A percentile compares a stretch with the other conserved stretches of the same genome.
Conservation (phyloP, 2,888 invertebrate genomes). For the Parascotia fuliginaria region DNA sequence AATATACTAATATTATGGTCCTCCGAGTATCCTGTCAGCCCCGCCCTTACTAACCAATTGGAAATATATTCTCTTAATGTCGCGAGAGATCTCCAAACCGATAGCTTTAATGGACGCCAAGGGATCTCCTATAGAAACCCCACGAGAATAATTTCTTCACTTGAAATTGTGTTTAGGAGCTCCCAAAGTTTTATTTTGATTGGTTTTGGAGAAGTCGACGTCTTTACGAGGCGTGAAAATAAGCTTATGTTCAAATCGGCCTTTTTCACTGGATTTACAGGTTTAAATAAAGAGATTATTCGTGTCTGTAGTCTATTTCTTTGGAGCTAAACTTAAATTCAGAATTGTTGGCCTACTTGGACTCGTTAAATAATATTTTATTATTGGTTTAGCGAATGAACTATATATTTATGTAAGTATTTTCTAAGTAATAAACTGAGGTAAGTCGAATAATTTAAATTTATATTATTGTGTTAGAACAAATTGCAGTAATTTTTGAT, state of each 20-base stretch:
- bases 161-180: slow-evolving; percentile 34
- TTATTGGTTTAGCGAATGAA: too few relatives aligned
- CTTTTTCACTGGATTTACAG: slow-evolving; percentile 6
- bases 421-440: too few relatives aligned
- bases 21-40: slow-evolving; percentile 21
- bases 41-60: slow-evolving; percentile 55
- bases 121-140: slow-evolving; percentile 40
- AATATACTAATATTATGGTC: slow-evolving; percentile 8
- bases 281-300: not conserved
- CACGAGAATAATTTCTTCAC: slow-evolving; percentile 40
- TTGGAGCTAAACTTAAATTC: not conserved
- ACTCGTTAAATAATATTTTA: not conserved
- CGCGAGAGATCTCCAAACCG: slow-evolving; percentile 59
- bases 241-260: slow-evolving; percentile 7
- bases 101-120: slow-evolving; percentile 58
- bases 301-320: not conserved
- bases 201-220: slow-evolving; percentile 9
- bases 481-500: too few relatives aligned
- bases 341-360: not conserved
- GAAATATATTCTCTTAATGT: slow-evolving; percentile 63
- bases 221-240: slow-evolving; percentile 20
- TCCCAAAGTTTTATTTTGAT: slow-evolving; percentile 39
- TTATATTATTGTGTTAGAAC: too few relatives aligned
- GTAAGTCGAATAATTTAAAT: too few relatives aligned
- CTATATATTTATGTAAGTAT: too few relatives aligned